Evolutionary conservation across 2,888 invertebrate genomes (phyloP).

Genomic region (Penaeus monodon): DNA sequence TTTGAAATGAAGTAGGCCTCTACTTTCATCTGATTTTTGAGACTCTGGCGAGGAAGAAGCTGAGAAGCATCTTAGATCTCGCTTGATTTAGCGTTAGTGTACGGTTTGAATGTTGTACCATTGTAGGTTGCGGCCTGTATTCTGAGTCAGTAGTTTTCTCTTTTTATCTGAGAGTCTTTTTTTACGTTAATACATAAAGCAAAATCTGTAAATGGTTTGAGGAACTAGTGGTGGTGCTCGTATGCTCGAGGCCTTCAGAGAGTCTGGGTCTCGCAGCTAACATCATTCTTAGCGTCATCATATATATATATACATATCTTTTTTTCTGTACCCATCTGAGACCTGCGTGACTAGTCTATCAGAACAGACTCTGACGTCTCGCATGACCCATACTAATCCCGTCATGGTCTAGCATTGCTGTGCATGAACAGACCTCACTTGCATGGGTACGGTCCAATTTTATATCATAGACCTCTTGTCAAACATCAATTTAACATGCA

Average conservation of each 20-base stretch:
- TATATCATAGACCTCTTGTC: conserved; percentile 3
- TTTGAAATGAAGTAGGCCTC: not conserved
- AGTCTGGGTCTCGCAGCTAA: conserved; percentile 19
- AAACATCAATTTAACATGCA: too few species aligned
- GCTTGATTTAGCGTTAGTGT: conserved; percentile 48
- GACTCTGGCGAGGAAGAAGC: conserved; percentile 31
- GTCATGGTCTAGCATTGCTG: conserved; percentile 40
- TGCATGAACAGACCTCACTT: conserved; percentile 43
- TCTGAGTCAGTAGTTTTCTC: conserved; percentile 35
- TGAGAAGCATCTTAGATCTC: conserved; percentile 35
- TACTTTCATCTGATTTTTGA: conserved; percentile 33
- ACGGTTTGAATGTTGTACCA: conserved; percentile 35
- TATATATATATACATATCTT: not conserved
- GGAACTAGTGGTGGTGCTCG: conserved; percentile 37
- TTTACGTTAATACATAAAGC: conserved; percentile 14
- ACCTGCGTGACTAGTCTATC: conserved; percentile 20
- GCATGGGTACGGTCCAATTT: conserved; percentile 33
- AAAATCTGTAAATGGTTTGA: conserved; percentile 20
- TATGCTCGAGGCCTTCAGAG: conserved; percentile 13
- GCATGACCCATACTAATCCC: conserved; percentile 33
- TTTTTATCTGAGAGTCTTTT: conserved; percentile 2
- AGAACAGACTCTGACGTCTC: conserved; percentile 16
- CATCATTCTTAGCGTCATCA: conserved; percentile 32
- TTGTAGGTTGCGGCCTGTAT: conserved; percentile 31
- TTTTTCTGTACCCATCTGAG: conserved; percentile 28